These are phyloP conservation scores for Rhagonycha fulva DNA, from an alignment of 2,888 invertebrate species.

Conservation along the genomic window DNA sequence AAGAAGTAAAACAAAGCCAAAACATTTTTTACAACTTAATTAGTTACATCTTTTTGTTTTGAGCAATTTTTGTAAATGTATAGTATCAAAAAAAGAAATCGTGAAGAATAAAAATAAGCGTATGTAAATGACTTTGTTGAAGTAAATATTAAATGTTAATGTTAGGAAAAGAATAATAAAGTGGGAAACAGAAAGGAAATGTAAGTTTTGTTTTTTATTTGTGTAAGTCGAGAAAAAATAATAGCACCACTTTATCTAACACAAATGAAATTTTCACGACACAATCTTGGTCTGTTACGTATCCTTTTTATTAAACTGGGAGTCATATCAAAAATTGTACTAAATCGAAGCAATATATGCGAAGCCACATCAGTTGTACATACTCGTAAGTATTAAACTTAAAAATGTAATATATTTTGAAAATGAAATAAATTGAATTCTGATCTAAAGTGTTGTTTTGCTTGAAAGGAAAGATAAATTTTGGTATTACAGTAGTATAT, in stretches of 20 bases:
- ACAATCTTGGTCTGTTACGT: not conserved
- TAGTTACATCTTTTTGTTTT: not conserved
- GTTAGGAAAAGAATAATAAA: not conserved
- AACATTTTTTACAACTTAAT: not conserved
- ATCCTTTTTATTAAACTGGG: not conserved
- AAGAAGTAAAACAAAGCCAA: not conserved
- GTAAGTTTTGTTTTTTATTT: not conserved
- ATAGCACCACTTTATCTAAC: not conserved
- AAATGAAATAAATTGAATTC: not conserved
- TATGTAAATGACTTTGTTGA: not conserved
- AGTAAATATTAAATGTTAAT: not conserved
- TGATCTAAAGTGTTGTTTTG: not conserved
- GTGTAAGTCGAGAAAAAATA: not conserved
- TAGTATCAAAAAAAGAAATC: not conserved
- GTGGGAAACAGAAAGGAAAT: not conserved
- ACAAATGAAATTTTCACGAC: not conserved
- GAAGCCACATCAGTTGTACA: not conserved
- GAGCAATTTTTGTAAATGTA: not conserved
- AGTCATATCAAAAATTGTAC: not conserved
- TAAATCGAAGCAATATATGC: not conserved
- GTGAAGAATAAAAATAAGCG: not conserved
- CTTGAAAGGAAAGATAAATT: not conserved
- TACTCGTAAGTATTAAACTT: not conserved
- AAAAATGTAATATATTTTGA: not conserved
- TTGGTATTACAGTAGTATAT: not conserved